A percentile compares a stretch with the other conserved stretches of the same genome.
Evolutionary conservation across 1,140 invertebrate species (phyloP).

Genomic region (Leptinotarsa texana): DNA sequence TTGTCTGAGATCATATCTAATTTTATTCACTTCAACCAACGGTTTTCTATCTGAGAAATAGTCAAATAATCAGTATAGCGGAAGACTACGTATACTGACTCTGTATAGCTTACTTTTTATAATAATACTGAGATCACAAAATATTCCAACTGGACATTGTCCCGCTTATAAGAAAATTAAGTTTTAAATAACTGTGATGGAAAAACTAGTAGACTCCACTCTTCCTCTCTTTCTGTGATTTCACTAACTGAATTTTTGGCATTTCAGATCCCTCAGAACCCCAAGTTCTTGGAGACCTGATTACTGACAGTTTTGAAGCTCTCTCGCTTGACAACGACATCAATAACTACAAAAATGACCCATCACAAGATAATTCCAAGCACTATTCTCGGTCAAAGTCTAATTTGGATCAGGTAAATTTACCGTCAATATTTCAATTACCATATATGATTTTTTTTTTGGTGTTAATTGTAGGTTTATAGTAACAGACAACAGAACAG

Average conservation of each 20-base stretch:
- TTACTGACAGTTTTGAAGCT: slow-evolving; percentile 49
- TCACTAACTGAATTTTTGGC: background rate
- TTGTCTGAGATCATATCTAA: no score
- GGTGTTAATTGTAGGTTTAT: slow-evolving; percentile 36
- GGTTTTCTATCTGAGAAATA: no score
- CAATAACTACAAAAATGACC: slow-evolving; percentile 44
- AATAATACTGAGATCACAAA: no score
- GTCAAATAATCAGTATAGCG: no score
- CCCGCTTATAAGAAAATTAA: no score
- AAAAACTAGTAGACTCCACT: no score
- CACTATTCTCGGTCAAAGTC: slow-evolving; percentile 54
- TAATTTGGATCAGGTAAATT: slow-evolving; percentile 50
- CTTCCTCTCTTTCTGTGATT: no score
- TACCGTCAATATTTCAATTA: background rate
- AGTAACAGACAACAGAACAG: slow-evolving; percentile 44
- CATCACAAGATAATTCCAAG: slow-evolving; percentile 40
- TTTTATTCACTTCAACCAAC: no score
- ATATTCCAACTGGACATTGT: no score
- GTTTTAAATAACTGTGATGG: no score
- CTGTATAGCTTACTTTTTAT: no score
- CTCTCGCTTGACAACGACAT: slow-evolving; percentile 51
- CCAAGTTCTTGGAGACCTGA: slow-evolving; percentile 45
- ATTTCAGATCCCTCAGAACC: slow-evolving; percentile 47
- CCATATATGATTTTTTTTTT: background rate
- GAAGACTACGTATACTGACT: no score